These are phyloP conservation scores for Ormyrus rosae DNA, from an alignment of 2,888 invertebrate genomes.

Conservation along the genomic window DNA sequence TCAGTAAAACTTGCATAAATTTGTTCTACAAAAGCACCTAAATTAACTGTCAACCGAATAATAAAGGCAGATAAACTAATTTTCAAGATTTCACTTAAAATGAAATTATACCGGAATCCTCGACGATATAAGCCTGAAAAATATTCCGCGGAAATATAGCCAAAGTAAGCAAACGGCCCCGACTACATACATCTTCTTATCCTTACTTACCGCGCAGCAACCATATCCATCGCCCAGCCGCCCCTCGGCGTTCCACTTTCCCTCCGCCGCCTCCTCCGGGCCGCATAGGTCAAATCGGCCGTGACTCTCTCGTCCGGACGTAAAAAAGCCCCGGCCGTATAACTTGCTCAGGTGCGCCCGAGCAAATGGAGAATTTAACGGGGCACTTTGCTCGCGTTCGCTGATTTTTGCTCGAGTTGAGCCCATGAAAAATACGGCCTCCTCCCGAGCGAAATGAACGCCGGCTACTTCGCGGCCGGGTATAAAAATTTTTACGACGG, in stretches of 20 bases:
- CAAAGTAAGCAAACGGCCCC: background rate
- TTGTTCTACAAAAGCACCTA: no score
- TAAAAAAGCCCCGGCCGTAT: slow-evolving; percentile 20
- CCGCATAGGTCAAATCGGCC: slow-evolving; percentile 56
- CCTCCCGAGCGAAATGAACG: background rate
- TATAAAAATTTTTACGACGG: slow-evolving; percentile 40
- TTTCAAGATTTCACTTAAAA: no score
- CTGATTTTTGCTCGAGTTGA: slow-evolving; percentile 20
- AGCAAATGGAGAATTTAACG: slow-evolving; percentile 48
- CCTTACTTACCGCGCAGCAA: no score
- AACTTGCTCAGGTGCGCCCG: slow-evolving; percentile 13
- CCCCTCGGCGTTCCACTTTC: background rate
- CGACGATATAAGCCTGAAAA: no score
- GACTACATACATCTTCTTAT: background rate
- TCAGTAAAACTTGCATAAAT: no score
- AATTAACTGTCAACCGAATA: no score
- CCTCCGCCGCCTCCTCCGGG: background rate
- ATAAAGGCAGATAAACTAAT: no score
- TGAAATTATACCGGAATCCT: no score
- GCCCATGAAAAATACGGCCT: slow-evolving; percentile 36
- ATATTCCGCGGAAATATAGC: background rate
- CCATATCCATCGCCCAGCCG: slow-evolving; percentile 7
- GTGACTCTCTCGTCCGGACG: slow-evolving; percentile 38
- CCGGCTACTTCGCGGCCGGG: background rate
- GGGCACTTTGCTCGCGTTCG: slow-evolving; percentile 44